Evolutionary conservation across 2,113 vertebrate species (phyloP).

Genomic region (Epinephelus lanceolatus): DNA sequence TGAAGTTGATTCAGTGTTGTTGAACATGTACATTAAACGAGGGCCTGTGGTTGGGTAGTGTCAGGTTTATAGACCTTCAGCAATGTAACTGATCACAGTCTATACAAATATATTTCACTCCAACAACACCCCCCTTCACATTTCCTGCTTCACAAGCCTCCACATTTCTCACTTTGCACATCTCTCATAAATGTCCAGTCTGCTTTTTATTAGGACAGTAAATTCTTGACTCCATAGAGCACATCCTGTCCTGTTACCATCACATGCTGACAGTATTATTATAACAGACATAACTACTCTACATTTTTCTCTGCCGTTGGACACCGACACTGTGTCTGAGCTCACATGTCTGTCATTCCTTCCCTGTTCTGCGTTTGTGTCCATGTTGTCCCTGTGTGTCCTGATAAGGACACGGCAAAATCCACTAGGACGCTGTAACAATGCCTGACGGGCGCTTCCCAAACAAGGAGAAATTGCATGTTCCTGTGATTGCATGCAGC

Average conservation of each 20-base stretch:
- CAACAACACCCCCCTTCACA: background rate
- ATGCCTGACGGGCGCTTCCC: conserved; percentile 7
- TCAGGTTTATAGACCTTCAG: background rate
- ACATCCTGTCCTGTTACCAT: conserved; percentile 60
- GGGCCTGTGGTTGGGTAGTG: background rate
- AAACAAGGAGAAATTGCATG: conserved; percentile 60
- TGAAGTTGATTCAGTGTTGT: background rate
- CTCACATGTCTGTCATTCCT: conserved; percentile 53
- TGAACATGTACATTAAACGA: background rate
- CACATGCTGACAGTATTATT: conserved; percentile 42
- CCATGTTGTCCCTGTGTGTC: conserved; percentile 33
- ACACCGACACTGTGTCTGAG: conserved; percentile 3
- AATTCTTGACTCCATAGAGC: conserved; percentile 29
- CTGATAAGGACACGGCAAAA: conserved; percentile 56
- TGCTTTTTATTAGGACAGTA: conserved; percentile 46
- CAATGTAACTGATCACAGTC: background rate
- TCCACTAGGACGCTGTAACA: background rate
- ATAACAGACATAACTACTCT: conserved; percentile 9
- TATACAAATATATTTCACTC: background rate
- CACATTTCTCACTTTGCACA: background rate
- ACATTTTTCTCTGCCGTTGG: background rate
- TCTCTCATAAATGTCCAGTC: conserved; percentile 27
- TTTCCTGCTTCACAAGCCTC: background rate
- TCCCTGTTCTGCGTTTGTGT: conserved; percentile 32
- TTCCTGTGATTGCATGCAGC: conserved; percentile 3